phyloP scores from a whole-genome alignment of 2,888 invertebrate genomes.

The Gisinianus flammeolus region DNA sequence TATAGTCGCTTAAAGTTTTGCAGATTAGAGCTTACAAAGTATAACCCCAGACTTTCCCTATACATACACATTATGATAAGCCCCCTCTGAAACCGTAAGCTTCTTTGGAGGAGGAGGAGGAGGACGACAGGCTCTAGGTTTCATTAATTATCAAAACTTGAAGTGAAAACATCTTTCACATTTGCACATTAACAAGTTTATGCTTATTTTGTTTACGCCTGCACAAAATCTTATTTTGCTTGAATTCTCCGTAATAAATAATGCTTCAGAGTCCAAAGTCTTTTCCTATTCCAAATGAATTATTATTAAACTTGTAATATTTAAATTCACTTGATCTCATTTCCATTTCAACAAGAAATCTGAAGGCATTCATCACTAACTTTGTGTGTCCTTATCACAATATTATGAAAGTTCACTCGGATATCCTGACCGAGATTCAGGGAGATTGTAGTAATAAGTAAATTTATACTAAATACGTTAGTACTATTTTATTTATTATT shows the following conservation, averaged over 20 bases:
- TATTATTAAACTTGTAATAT: no score
- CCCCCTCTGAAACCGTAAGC: conserved; percentile 10
- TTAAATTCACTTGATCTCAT: no score
- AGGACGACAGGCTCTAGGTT: conserved; percentile 13
- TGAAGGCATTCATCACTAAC: no score
- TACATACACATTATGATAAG: conserved; percentile 11
- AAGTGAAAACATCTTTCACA: conserved; percentile 24
- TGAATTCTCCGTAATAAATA: neutral
- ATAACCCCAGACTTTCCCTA: neutral
- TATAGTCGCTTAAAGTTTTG: neutral
- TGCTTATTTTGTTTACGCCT: neutral
- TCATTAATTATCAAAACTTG: conserved; percentile 26
- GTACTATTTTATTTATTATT: no score
- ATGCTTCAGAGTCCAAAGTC: neutral
- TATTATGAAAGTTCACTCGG: no score
- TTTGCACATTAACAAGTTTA: conserved; percentile 23
- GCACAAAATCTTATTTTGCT: conserved; percentile 7
- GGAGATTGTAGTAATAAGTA: no score
- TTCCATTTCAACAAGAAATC: no score
- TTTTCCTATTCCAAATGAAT: neutral
- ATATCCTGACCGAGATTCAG: no score
- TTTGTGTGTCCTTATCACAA: no score
- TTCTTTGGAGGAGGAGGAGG: neutral
- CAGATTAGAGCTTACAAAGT: neutral
- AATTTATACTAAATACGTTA: no score